Percentiles rank a stretch among this genome's conserved stretches.
phyloP scores from a whole-genome alignment of 1,140 invertebrate genomes.

The Monochamus saltuarius region DNA sequence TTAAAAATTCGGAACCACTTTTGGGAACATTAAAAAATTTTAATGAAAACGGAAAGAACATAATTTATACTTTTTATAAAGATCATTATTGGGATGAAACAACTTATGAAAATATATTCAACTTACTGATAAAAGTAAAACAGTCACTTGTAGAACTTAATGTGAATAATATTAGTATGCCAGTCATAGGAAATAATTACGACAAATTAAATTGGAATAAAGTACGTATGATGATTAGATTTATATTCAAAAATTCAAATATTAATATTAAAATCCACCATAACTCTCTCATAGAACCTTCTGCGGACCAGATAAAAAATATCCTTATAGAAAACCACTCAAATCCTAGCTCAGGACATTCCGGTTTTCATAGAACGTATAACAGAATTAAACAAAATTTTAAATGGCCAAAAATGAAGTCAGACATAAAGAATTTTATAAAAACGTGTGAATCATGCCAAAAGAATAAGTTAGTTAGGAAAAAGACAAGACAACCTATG shows the following conservation, averaged over 20 bases:
- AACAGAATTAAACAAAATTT: constrained; percentile 37
- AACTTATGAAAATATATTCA: constrained; percentile 27
- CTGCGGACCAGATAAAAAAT: constrained; percentile 22
- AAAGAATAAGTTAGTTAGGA: constrained; percentile 23
- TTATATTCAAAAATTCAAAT: constrained; percentile 27
- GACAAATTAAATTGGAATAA: constrained; percentile 27
- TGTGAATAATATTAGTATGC: constrained; percentile 19
- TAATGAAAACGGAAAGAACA: constrained; percentile 1
- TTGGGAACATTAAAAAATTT: not conserved
- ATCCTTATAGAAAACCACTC: constrained; percentile 36
- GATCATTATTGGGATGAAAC: constrained; percentile 29
- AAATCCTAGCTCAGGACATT: constrained; percentile 30
- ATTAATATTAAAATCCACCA: constrained; percentile 26
- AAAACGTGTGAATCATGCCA: constrained; percentile 24
- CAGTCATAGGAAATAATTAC: constrained; percentile 14
- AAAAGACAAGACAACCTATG: constrained; percentile 18
- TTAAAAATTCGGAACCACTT: too few species aligned
- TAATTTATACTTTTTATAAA: constrained; percentile 28
- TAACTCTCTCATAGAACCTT: constrained; percentile 19
- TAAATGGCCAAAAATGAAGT: constrained; percentile 35
- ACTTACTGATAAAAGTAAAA: constrained; percentile 23
- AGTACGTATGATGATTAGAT: constrained; percentile 28
- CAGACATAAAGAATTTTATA: constrained; percentile 38
- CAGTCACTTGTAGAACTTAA: constrained; percentile 18
- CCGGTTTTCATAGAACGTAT: constrained; percentile 32